A percentile compares a stretch with the other conserved stretches of the same genome.
phyloP scores from a whole-genome alignment of 2,797 vertebrate species.

The Aselliscus stoliczkanus region DNA sequence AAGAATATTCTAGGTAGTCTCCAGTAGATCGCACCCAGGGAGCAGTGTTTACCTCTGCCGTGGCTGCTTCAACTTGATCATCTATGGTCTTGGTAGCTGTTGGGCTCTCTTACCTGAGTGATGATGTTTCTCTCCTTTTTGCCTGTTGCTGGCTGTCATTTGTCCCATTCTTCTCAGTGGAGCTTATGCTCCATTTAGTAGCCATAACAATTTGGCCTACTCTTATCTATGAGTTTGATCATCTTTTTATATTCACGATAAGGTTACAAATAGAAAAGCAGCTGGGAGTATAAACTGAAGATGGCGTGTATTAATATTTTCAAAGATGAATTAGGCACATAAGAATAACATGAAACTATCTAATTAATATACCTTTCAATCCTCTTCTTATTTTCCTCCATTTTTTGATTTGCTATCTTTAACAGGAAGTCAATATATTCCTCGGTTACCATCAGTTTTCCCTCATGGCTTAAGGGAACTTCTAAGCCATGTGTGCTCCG shows the following conservation, averaged over 20 bases:
- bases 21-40: too few species aligned
- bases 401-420: constrained; percentile 90
- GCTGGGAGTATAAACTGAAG: background rate
- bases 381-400: constrained; percentile 91
- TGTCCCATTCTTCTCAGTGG: background rate
- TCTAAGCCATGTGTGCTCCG: constrained; percentile 94
- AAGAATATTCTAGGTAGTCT: background rate
- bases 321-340: background rate
- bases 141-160: background rate
- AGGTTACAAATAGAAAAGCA: background rate
- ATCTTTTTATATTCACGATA: background rate
- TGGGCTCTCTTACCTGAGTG: background rate
- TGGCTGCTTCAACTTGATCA: background rate
- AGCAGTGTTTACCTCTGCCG: rapidly evolving
- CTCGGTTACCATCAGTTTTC: constrained; percentile 86
- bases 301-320: background rate
- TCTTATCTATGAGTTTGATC: background rate
- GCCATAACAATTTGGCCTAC: background rate
- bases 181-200: background rate
- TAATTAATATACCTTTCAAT: constrained; percentile 87
- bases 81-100: background rate
- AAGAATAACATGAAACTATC: background rate
- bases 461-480: constrained; percentile 89
- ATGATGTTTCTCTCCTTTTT: background rate
- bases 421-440: constrained; percentile 90